Conservation (phyloP, 1,140 invertebrate genomes). For the Eupristina koningsbergeri region DNA sequence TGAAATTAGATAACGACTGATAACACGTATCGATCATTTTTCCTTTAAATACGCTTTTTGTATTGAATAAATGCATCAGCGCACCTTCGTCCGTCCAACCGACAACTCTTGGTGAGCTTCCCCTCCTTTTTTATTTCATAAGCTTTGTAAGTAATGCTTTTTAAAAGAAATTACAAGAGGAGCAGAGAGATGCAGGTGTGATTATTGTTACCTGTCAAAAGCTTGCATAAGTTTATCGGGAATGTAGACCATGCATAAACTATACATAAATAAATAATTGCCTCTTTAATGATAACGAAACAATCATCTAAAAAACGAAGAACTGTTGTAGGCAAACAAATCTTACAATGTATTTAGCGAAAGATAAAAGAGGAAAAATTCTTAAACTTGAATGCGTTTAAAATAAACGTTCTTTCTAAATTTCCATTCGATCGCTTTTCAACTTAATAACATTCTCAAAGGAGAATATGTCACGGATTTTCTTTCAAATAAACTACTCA, state of each 20-base stretch:
- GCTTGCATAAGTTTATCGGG: not conserved
- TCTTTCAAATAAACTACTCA: slow-evolving; percentile 15
- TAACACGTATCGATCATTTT: not conserved
- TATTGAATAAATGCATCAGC: no score
- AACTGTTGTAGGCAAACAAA: not conserved
- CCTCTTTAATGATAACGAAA: not conserved
- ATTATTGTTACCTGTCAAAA: not conserved
- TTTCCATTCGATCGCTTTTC: not conserved
- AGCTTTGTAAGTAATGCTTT: no score
- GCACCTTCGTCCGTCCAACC: no score
- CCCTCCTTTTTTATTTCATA: not conserved
- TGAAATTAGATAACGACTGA: not conserved
- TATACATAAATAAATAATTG: not conserved
- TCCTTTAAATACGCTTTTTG: not conserved
- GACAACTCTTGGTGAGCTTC: no score
- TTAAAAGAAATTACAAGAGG: no score
- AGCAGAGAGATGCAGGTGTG: not conserved
- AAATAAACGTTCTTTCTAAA: not conserved
- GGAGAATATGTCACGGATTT: slow-evolving; percentile 29
- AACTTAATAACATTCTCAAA: not conserved
- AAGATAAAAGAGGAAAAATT: not conserved
- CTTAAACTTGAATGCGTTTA: not conserved
- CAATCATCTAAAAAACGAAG: not conserved
- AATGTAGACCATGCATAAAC: not conserved
- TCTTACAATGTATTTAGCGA: not conserved